Evolutionary conservation across 2,113 vertebrate genomes (phyloP).

Genomic region (Petrocephalus microphthalmus): DNA sequence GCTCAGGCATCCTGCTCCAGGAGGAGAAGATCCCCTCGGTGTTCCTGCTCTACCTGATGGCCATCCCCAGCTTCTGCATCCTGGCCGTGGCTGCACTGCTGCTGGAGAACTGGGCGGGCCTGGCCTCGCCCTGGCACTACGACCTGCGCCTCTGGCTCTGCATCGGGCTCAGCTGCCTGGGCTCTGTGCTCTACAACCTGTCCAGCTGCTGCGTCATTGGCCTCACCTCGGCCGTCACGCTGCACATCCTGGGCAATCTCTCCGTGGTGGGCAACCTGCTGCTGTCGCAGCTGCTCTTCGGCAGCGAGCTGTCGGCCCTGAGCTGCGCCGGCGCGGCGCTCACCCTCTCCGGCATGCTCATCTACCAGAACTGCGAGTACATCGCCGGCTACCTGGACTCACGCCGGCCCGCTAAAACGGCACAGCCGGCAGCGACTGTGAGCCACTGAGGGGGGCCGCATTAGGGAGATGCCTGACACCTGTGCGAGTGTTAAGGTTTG

Average conservation of each 20-base stretch:
- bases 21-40: slow-evolving; percentile 83
- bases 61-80: slow-evolving; percentile 91
- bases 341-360: slow-evolving; percentile 78
- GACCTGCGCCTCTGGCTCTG: slow-evolving; percentile 78
- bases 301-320: slow-evolving; percentile 71
- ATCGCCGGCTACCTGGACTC: slow-evolving; percentile 64
- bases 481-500: not conserved
- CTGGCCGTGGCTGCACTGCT: slow-evolving; percentile 72
- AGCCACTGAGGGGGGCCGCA: slow-evolving; percentile 41
- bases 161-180: slow-evolving; percentile 86
- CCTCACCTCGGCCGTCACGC: slow-evolving; percentile 88
- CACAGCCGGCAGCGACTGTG: slow-evolving; percentile 40
- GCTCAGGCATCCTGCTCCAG: slow-evolving; percentile 80
- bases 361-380: slow-evolving; percentile 85
- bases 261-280: slow-evolving; percentile 86
- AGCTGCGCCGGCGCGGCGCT: slow-evolving; percentile 81
- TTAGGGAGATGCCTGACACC: not conserved
- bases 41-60: slow-evolving; percentile 85
- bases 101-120: slow-evolving; percentile 73
- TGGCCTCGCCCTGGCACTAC: slow-evolving; percentile 61
- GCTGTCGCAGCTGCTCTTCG: slow-evolving; percentile 80
- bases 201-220: slow-evolving; percentile 87
- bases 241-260: slow-evolving; percentile 90
- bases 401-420: slow-evolving; percentile 22
- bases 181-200: slow-evolving; percentile 92